Evolutionary conservation across 2,888 invertebrate species (phyloP), one percentile per base, ranked within the genome.

Genomic region (Lycaena phlaeas): DNA sequence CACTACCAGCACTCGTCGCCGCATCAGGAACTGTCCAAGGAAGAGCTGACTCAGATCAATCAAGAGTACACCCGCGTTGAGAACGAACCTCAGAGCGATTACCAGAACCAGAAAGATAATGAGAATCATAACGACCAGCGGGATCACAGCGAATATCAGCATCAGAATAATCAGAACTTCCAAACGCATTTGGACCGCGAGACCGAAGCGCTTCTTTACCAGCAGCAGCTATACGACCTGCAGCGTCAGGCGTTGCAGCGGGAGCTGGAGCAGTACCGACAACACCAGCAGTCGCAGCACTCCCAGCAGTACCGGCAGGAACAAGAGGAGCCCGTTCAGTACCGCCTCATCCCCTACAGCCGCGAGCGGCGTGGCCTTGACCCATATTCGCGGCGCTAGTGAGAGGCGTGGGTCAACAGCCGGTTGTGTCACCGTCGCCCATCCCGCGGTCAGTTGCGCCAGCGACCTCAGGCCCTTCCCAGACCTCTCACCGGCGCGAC

Each of bases 1-100:
- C 79, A 75, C 1, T 74, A 81, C 52, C 45, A 62, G 45, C 63
- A 64, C 52, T 46, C 55, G 2, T 53, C 66, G 1, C 54, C 68
- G 2, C 41, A 51, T 2, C 57, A 64, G 12, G 74, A 74, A 48
- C 62, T 31, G 12, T n/a, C n/a, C n/a, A n/a, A n/a, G n/a, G n/a
- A n/a, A n/a, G n/a, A n/a, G n/a, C n/a, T n/a, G n/a, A n/a, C n/a
- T n/a, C n/a, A n/a, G n/a, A n/a, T 14, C 14, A 40, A 29, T 27
- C 36, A n/a, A 15, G 30, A 4, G 9, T 15, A n/a, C 10, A 30
- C 30, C 30, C n/a, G 30, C 14, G 15, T 2, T n/a, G 14, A 65
- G 41, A 36, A 62, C 10, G 52, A 58, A 14, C 56, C 42, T 5
- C 50, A 52, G 12, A 52, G 49, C 10, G 41, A 56, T n/a, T 44